phyloP scores from a whole-genome alignment of 2,113 vertebrate species.

The Onychostruthus taczanowskii region DNA sequence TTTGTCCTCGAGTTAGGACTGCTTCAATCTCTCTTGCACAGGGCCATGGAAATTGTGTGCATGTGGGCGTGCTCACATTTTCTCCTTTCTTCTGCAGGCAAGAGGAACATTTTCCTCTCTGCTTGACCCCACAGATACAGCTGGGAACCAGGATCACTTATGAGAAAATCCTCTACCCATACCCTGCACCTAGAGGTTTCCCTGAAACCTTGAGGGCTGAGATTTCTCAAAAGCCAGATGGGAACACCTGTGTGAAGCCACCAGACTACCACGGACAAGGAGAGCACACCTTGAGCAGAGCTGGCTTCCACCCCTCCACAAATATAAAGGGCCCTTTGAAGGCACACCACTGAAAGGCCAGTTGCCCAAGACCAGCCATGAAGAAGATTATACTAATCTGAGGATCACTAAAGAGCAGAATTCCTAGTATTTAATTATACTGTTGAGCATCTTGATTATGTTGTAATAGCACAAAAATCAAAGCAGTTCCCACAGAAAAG shows the following conservation, averaged over 20 bases:
- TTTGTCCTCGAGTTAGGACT: background rate
- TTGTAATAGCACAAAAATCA: constrained; percentile 7
- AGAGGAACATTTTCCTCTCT: background rate
- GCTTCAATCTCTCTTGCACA: background rate
- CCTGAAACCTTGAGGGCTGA: background rate
- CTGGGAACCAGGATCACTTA: background rate
- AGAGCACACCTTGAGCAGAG: background rate
- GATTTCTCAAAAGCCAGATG: background rate
- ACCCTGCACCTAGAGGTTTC: background rate
- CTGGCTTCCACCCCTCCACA: background rate
- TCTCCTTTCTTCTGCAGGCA: fast-evolving
- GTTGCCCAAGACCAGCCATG: background rate
- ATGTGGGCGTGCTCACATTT: background rate
- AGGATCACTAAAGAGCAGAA: constrained; percentile 19
- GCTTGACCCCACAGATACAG: background rate
- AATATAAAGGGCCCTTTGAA: background rate
- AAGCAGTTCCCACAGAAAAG: constrained; percentile 23
- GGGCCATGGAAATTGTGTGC: background rate
- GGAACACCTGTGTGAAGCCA: background rate
- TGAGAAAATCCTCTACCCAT: background rate
- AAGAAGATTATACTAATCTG: constrained; percentile 7
- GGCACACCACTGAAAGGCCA: background rate
- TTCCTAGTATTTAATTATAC: background rate
- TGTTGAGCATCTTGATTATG: constrained; percentile 5
- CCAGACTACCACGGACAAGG: background rate